Evolutionary conservation across 2,113 vertebrate genomes (phyloP), one percentile per base, ranked within the genome.

Genomic region (Gasterosteus nipponicus): DNA sequence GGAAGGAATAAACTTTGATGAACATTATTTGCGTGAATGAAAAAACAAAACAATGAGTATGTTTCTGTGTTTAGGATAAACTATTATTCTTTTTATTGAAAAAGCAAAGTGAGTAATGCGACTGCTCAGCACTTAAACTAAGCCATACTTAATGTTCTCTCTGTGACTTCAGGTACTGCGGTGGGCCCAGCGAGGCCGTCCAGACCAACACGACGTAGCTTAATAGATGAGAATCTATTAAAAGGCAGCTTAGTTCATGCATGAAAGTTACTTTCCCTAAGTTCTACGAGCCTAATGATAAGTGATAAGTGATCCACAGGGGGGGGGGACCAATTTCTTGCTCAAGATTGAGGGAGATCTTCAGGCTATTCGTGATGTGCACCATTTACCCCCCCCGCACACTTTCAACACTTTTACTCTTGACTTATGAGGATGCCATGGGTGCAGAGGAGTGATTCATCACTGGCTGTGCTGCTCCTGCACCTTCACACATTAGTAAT

Each of bases 371-470:
- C 31, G 57, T 77, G 74, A 77, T 66, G 75, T 66, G 82, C 80
- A 83, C 82, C 81, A 86, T 86, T 88, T 87, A 83, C 67, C 83
- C 87, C 81, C 69, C 80, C 83, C 22, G 87, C 87, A 62, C 71
- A 71, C 89, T 86, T 86, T 85, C 90, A 89, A 89, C 92, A 92
- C 91, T 94, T 93, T 91, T 93, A 93, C 86, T 92, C 88, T 90
- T 94, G 94, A 95, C 93, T 94, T 94, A 95, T 95, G 94, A 94
- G 93, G 92, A 92, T 92, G 93, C 91, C 92, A 92, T 84, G 87
- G 89, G 83, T 91, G 83, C 87, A 80, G 87, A 86, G 89, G 89
- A 90, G 93, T 91, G 92, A 95, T 95, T 94, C 93, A 94, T 95
- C 94, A 95, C 86, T 41, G 81, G 88, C 86, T 87, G 85, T 78